These are phyloP conservation scores for Plecturocebus donacophilus DNA, from an alignment of 2,113 vertebrate species.

Conservation along the genomic window DNA sequence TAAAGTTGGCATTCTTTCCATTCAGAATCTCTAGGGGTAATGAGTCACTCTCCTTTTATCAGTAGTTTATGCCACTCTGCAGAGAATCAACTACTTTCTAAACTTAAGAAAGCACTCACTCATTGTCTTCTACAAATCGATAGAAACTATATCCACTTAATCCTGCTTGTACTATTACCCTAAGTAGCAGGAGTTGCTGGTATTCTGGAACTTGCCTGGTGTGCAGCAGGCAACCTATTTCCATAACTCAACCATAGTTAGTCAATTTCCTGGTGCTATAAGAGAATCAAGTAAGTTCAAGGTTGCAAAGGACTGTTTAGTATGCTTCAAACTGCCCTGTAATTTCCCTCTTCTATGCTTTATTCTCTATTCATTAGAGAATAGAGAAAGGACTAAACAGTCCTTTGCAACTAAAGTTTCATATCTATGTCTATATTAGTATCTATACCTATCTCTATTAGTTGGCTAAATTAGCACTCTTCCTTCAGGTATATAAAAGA, in stretches of 20 bases:
- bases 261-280: neutral
- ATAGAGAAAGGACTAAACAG: neutral
- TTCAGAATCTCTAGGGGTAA: neutral
- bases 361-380: too few relatives aligned
- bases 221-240: neutral
- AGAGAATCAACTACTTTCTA: neutral
- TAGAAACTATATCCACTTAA: neutral
- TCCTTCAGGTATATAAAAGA: neutral
- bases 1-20: neutral
- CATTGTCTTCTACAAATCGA: neutral
- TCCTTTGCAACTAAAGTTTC: neutral
- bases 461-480: neutral
- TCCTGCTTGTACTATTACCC: neutral
- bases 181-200: neutral
- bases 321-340: too few relatives aligned
- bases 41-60: neutral
- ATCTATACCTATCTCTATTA: neutral
- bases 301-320: neutral
- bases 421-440: too few relatives aligned
- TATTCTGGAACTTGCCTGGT: neutral
- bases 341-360: too few relatives aligned
- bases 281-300: slow-evolving; percentile 12
- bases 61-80: neutral
- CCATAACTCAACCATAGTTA: neutral
- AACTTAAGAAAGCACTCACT: neutral